Evolutionary conservation across 2,797 vertebrate genomes (phyloP).

Genomic region (Coracias cyanogaster): DNA sequence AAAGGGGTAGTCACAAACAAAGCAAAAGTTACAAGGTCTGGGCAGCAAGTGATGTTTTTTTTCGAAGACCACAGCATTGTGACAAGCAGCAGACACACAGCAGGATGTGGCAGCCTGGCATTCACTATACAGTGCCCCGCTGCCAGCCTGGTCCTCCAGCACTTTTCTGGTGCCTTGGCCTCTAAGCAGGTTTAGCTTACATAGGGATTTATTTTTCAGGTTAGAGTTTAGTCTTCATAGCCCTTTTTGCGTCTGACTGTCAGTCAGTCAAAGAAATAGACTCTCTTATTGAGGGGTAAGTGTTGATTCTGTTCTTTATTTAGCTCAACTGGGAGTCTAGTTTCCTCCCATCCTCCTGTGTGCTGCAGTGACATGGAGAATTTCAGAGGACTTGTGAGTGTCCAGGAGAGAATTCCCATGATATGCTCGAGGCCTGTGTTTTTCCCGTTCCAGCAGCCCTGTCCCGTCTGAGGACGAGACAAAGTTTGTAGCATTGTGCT

Average conservation of each 20-base stretch:
- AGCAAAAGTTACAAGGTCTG: not conserved
- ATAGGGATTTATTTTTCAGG: not conserved
- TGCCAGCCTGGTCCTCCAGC: not conserved
- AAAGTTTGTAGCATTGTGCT: not conserved
- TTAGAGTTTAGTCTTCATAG: not conserved
- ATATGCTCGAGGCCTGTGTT: not conserved
- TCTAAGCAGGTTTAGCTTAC: not conserved
- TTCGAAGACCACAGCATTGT: not conserved
- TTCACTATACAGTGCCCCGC: rapidly evolving
- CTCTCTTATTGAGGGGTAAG: not conserved
- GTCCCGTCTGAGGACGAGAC: not conserved
- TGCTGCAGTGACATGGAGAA: not conserved
- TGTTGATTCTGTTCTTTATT: not conserved
- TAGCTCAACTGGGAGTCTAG: not conserved
- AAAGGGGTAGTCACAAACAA: not conserved
- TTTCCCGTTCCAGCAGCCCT: not conserved
- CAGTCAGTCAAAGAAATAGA: not conserved
- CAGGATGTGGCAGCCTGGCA: not conserved
- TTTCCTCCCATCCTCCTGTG: not conserved
- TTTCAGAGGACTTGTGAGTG: not conserved
- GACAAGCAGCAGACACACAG: not conserved
- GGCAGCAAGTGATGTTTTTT: not conserved
- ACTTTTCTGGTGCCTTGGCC: not conserved
- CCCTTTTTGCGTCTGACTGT: not conserved
- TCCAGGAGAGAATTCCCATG: not conserved